Evolutionary conservation across 2,888 invertebrate species (phyloP), one percentile per base, ranked within the genome.

Genomic region (Panopea generosa): DNA sequence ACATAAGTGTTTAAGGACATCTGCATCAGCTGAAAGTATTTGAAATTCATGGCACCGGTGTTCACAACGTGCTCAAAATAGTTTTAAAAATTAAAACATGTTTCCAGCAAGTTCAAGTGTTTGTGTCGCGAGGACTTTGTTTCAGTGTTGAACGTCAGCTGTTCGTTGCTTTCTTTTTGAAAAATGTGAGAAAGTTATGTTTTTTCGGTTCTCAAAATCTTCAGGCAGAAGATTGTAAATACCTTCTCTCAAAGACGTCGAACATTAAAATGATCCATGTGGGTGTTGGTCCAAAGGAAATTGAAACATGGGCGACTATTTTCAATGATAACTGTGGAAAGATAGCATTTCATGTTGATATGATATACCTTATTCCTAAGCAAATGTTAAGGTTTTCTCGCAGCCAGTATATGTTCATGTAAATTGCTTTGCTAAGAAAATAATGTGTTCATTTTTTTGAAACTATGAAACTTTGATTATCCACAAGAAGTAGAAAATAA

Each of bases 261-360:
- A 2, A 55, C 29, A 55, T 29, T 7, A 55, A 22, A 55, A n/a
- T 16, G 2, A 27, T 55, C 3, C 55, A 55, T 27, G 62, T 53
- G 27, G 4, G 6, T 7, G 6, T 33, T 33, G 33, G 11, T 33
- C 33, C 33, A 4, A 33, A 11, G 11, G 33, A 33, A 7, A 18
- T 69, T 11, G 69, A 69, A 18, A 53, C 61, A n/a, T 52, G 27
- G 26, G 61, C 45, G 1, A 43, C 53, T n/a, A 61, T 53, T 43
- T 27, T 69, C 11, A 65, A 56, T 49, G 16, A 40, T 22, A 26
- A 20, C 27, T 27, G 24, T 61, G 38, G 52, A 53, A 52, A 16
- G 11, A 24, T 63, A 40, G 29, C 18, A 47, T 61, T 61, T n/a
- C 61, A 61, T 20, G 22, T 47, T 24, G 18, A 24, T 33, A 55